Percentiles rank a stretch among this genome's conserved stretches.
Evolutionary conservation across 2,113 vertebrate genomes (phyloP).

Genomic region (Accipiter virgatus): DNA sequence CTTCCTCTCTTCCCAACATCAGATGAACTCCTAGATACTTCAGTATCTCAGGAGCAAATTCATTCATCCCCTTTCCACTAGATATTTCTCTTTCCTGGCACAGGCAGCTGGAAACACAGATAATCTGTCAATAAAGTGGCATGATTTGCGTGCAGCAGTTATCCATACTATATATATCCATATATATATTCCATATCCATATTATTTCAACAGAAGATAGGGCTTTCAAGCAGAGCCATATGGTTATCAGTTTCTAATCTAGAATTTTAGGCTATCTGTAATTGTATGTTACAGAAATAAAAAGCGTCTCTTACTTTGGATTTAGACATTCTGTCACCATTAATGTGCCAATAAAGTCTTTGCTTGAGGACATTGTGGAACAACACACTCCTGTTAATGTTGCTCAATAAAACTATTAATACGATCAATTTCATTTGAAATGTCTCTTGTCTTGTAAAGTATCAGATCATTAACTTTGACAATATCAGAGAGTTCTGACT

Average conservation of each 20-base stretch:
- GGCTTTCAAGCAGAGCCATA: not conserved
- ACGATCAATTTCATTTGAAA: slow-evolving; percentile 64
- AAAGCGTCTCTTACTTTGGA: slow-evolving; percentile 9
- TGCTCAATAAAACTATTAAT: slow-evolving; percentile 71
- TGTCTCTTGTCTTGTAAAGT: slow-evolving; percentile 62
- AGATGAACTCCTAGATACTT: not conserved
- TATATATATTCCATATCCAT: no score
- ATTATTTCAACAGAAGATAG: not conserved
- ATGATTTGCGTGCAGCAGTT: not conserved
- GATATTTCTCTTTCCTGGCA: not conserved
- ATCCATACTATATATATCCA: not conserved
- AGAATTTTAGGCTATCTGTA: slow-evolving; percentile 21
- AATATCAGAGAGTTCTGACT: slow-evolving; percentile 43
- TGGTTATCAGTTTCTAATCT: not conserved
- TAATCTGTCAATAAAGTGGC: not conserved
- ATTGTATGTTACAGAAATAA: slow-evolving; percentile 22
- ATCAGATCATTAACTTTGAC: slow-evolving; percentile 68
- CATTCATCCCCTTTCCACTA: not conserved
- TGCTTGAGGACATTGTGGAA: slow-evolving; percentile 23
- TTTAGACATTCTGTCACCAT: slow-evolving; percentile 25
- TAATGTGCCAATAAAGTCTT: slow-evolving; percentile 55
- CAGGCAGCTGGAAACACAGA: not conserved
- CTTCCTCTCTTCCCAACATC: not conserved
- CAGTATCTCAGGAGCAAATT: not conserved
- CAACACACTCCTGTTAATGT: slow-evolving; percentile 47